These are phyloP conservation scores for Acanthisitta chloris DNA, from an alignment of 2,113 vertebrate species.

Conservation along the genomic window DNA sequence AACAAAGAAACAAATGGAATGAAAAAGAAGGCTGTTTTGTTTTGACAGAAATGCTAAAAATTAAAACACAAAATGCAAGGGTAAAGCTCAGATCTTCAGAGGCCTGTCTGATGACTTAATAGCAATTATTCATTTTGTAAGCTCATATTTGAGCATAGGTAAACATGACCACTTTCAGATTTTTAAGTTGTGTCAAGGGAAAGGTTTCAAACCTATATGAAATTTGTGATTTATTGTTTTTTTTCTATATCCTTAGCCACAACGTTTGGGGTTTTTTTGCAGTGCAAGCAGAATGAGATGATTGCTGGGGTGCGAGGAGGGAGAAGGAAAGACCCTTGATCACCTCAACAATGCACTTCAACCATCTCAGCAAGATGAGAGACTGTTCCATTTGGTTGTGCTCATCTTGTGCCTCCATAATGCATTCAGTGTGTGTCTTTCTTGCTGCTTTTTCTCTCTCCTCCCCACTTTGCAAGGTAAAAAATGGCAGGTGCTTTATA, in stretches of 20 bases:
- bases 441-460: neutral
- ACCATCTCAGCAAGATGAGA: neutral
- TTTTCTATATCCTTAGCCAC: neutral
- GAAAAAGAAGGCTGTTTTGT: conserved; percentile 41
- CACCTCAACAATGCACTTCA: neutral
- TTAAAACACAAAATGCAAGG: neutral
- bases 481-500: rapidly evolving
- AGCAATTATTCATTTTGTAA: neutral
- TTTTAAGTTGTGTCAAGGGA: neutral
- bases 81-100: neutral
- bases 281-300: neutral
- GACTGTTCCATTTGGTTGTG: neutral
- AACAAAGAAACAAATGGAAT: conserved; percentile 51
- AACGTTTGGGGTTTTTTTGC: neutral
- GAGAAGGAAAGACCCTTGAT: neutral
- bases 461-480: neutral
- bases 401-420: neutral
- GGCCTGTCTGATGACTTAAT: neutral
- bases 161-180: neutral
- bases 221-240: neutral
- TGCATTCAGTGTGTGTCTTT: neutral
- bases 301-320: rapidly evolving
- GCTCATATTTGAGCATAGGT: neutral
- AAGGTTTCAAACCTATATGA: neutral
- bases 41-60: neutral